Conservation (phyloP, 2,113 vertebrate species). For the Raja brachyura region DNA sequence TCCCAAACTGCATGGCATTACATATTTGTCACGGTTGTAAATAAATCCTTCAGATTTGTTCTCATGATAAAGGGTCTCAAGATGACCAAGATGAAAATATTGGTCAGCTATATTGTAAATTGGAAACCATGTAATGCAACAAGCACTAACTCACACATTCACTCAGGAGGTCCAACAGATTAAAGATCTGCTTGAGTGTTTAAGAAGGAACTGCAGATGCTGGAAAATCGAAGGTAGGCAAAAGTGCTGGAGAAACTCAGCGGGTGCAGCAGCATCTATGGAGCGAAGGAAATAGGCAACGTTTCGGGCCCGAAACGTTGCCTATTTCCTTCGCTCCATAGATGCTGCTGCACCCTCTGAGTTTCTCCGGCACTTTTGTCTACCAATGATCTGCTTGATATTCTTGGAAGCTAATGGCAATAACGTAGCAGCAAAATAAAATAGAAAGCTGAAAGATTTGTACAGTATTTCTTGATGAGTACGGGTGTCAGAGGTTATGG, state of each 20-base stretch:
- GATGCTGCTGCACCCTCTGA: no score
- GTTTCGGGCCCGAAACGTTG: no score
- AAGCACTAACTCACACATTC: neutral
- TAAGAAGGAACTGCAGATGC: no score
- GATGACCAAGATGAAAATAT: conserved; percentile 7
- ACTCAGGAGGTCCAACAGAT: neutral
- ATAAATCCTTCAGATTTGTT: conserved; percentile 18
- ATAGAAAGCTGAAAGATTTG: neutral
- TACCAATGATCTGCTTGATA: neutral
- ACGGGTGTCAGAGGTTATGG: no score
- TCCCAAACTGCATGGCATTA: neutral
- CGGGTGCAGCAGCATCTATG: no score
- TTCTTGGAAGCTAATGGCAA: neutral
- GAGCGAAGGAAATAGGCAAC: no score
- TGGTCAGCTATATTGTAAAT: neutral
- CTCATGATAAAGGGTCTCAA: neutral
- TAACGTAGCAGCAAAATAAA: neutral
- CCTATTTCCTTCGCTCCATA: no score
- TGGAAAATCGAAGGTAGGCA: no score
- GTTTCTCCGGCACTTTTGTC: no score
- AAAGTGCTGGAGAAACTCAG: no score
- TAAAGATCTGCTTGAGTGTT: neutral
- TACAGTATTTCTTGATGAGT: no score
- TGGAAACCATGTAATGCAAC: neutral
- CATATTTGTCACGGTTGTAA: neutral